Percentiles rank a stretch among this genome's conserved stretches.
phyloP scores from a whole-genome alignment of 2,888 invertebrate species.

The Pristionchus mayeri region DNA sequence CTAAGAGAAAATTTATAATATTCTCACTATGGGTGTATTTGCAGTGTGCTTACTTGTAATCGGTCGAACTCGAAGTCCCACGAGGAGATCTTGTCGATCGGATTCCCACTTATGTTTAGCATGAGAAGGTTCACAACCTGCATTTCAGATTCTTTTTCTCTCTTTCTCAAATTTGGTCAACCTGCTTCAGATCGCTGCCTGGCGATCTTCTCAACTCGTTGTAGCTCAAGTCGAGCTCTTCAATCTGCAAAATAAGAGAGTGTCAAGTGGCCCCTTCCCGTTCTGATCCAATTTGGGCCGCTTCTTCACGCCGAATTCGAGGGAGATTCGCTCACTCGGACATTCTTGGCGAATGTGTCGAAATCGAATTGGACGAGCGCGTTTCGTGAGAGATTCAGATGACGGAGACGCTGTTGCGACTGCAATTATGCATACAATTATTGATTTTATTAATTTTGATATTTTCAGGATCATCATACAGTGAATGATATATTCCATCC shows the following conservation, averaged over 20 bases:
- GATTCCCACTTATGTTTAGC: constrained; percentile 48
- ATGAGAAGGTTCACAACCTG: constrained; percentile 48
- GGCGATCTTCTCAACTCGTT: constrained; percentile 36
- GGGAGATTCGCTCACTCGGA: constrained; percentile 4
- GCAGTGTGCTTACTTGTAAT: constrained; percentile 14
- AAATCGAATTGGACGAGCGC: constrained; percentile 49
- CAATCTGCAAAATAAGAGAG: constrained; percentile 41
- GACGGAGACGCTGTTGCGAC: constrained; percentile 47
- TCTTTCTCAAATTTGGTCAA: neutral
- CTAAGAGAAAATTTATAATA: neutral
- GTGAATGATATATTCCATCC: too few relatives aligned
- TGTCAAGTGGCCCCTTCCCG: neutral
- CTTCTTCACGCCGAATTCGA: neutral
- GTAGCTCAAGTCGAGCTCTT: constrained; percentile 49
- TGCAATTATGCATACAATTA: neutral
- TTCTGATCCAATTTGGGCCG: constrained; percentile 11
- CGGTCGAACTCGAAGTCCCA: constrained; percentile 49
- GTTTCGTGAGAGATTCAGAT: constrained; percentile 49
- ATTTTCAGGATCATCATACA: neutral
- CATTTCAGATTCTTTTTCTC: neutral
- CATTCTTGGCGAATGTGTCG: constrained; percentile 48
- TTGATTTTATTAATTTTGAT: neutral
- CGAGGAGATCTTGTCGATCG: constrained; percentile 40
- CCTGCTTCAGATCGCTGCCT: constrained; percentile 41
- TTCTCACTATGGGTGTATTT: neutral